These are phyloP conservation scores for Nephila pilipes DNA, from an alignment of 1,140 invertebrate genomes.

Conservation along the genomic window DNA sequence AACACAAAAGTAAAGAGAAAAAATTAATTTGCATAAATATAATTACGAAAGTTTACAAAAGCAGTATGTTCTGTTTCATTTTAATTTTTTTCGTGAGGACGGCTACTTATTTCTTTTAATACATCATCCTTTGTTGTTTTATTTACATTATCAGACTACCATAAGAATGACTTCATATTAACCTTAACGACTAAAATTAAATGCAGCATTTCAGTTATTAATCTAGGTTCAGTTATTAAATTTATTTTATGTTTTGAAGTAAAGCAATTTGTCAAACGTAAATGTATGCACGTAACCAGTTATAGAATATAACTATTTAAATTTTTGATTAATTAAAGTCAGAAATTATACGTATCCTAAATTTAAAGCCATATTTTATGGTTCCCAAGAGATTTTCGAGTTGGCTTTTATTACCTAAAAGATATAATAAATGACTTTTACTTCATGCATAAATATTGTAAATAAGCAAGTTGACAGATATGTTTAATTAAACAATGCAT, in stretches of 20 bases:
- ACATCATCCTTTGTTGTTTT: conserved; percentile 9
- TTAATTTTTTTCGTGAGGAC: not conserved
- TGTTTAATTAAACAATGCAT: not conserved
- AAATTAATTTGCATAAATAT: conserved; percentile 40
- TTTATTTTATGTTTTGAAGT: not conserved
- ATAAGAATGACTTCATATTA: not conserved
- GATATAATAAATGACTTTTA: too few relatives aligned
- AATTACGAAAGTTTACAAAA: conserved; percentile 1
- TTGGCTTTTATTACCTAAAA: too few relatives aligned
- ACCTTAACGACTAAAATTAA: not conserved
- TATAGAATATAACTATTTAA: not conserved
- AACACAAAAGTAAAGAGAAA: not conserved
- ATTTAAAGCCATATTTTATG: not conserved
- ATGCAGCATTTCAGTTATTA: not conserved
- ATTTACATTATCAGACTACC: not conserved
- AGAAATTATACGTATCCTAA: not conserved
- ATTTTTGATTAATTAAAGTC: not conserved
- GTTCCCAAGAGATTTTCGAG: not conserved
- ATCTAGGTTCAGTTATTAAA: not conserved
- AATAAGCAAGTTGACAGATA: not conserved
- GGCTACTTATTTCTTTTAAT: not conserved
- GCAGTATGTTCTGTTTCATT: too few relatives aligned
- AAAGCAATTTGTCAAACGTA: too few relatives aligned
- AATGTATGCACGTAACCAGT: too few relatives aligned
- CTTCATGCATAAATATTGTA: not conserved